phyloP scores from a whole-genome alignment of 2,888 invertebrate species.

The Conchocele bisecta region DNA sequence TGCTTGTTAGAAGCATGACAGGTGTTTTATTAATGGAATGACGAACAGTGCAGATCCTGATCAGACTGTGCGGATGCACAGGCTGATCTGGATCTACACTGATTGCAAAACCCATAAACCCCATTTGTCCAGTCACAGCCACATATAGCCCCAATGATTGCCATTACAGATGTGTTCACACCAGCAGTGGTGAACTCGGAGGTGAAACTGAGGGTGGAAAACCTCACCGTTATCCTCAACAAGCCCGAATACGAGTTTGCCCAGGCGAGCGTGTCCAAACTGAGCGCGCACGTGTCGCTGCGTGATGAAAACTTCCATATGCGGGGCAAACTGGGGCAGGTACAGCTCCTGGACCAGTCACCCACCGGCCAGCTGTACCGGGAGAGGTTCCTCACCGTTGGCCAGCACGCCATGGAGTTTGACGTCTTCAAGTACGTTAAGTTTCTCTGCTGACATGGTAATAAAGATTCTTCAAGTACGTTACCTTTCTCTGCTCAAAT shows the following conservation, averaged over 20 bases:
- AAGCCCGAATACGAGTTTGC: conserved; percentile 90
- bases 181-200: conserved; percentile 84
- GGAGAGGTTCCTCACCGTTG: conserved; percentile 92
- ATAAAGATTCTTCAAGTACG: no score
- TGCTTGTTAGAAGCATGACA: no score
- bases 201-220: conserved; percentile 89
- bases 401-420: conserved; percentile 91
- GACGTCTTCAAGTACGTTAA: conserved; percentile 87
- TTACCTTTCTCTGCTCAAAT: no score
- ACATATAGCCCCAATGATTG: no score
- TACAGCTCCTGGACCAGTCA: conserved; percentile 91
- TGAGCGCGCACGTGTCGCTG: conserved; percentile 81
- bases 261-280: conserved; percentile 88
- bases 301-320: conserved; percentile 85
- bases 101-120: no score
- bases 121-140: no score
- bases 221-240: conserved; percentile 90
- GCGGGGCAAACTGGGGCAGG: conserved; percentile 88
- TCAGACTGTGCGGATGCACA: no score
- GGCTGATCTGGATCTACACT: no score
- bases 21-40: no score
- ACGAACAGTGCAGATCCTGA: no score
- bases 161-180: conserved; percentile 51
- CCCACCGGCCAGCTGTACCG: conserved; percentile 89
- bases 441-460: no score